Evolutionary conservation across 2,797 vertebrate species (phyloP).

Genomic region (Lutjanus campechanus): DNA sequence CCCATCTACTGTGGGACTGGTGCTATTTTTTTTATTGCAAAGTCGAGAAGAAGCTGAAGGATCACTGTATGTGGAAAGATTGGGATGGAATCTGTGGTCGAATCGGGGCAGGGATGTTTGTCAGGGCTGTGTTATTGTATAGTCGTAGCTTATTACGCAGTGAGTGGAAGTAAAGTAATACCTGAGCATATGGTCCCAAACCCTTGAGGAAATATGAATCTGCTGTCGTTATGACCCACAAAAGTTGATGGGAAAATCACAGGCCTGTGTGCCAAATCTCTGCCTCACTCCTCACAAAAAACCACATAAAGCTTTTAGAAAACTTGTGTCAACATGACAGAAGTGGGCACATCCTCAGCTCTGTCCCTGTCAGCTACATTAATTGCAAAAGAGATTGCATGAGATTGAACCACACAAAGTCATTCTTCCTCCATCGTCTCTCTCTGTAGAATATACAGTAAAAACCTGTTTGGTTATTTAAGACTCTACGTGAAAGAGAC

Average conservation of each 20-base stretch:
- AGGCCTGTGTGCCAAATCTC: conserved; percentile 25
- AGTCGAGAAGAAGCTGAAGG: conserved; percentile 23
- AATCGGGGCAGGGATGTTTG: conserved; percentile 7
- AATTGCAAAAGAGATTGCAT: conserved; percentile 9
- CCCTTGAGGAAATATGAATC: conserved; percentile 43
- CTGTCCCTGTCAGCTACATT: conserved; percentile 4
- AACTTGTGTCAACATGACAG: conserved; percentile 15
- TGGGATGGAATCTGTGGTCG: background rate
- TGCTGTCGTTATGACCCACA: conserved; percentile 42
- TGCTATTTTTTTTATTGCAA: conserved; percentile 47
- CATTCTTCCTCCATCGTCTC: conserved; percentile 4
- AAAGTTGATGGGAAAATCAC: conserved; percentile 40
- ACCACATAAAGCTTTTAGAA: conserved; percentile 21
- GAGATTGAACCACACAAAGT: background rate
- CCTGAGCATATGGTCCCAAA: conserved; percentile 56
- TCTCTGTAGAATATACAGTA: conserved; percentile 11
- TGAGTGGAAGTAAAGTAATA: conserved; percentile 47
- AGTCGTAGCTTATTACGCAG: conserved; percentile 32
- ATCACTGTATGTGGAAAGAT: background rate
- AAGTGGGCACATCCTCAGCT: conserved; percentile 1
- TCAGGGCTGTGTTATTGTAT: conserved; percentile 8
- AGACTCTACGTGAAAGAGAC: conserved; percentile 25
- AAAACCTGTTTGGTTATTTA: conserved; percentile 3
- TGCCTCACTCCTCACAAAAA: conserved; percentile 21
- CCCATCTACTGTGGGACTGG: conserved; percentile 45